These are phyloP conservation scores for Branchinecta sandiegonensis DNA, from an alignment of 2,888 invertebrate genomes.

Conservation along the genomic window DNA sequence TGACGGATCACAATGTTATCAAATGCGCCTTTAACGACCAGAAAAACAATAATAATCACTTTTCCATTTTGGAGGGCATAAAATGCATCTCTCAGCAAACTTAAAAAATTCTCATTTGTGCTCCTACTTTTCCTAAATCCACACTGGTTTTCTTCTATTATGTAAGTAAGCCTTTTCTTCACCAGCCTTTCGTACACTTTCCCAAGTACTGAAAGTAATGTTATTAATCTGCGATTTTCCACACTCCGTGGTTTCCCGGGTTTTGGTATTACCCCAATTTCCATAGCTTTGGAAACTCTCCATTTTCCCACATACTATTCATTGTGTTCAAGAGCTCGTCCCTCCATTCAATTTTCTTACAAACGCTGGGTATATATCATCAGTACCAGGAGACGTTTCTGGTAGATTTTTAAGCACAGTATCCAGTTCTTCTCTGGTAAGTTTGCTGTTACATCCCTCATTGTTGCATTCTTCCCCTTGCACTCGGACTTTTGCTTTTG, in stretches of 20 bases:
- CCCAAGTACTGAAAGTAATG: not conserved
- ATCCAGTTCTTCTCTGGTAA: too few relatives aligned
- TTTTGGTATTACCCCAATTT: constrained; percentile 2
- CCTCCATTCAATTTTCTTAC: not conserved
- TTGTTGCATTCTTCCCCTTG: too few relatives aligned
- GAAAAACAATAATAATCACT: not conserved
- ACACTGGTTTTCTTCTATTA: not conserved
- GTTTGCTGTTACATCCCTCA: too few relatives aligned
- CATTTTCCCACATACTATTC: too few relatives aligned
- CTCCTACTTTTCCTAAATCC: not conserved
- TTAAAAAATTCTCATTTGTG: not conserved
- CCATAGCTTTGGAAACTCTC: too few relatives aligned
- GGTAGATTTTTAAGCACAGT: not conserved
- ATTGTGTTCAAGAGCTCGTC: too few relatives aligned
- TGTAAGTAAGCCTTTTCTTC: not conserved
- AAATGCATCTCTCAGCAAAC: not conserved
- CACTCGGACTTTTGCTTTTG: too few relatives aligned
- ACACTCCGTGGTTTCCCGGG: not conserved
- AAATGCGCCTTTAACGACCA: not conserved
- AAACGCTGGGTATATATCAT: constrained; percentile 4
- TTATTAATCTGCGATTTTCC: not conserved
- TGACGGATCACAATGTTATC: not conserved
- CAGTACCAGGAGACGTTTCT: not conserved
- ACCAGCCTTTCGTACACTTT: not conserved
- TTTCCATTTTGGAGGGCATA: not conserved